Evolutionary conservation across 2,888 invertebrate genomes (phyloP).

Genomic region (Kryphioiulus occultus): DNA sequence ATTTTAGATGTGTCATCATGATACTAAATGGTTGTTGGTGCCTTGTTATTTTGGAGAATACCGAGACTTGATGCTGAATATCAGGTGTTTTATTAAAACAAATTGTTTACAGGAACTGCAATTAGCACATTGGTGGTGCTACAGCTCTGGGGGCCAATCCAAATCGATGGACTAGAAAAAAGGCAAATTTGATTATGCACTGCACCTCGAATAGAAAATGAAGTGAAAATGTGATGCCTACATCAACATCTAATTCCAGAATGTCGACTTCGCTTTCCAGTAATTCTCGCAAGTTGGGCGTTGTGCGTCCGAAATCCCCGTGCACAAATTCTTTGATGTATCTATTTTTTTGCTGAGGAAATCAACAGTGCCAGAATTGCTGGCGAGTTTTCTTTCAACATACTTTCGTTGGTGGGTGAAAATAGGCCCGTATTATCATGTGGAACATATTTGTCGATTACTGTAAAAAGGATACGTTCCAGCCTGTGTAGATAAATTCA

Average conservation of each 20-base stretch:
- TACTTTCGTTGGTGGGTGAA: too few species aligned
- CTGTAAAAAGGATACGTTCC: slow-evolving; percentile 71
- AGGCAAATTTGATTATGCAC: background rate
- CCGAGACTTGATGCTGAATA: background rate
- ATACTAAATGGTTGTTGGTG: too few species aligned
- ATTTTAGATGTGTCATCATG: background rate
- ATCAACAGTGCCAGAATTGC: background rate
- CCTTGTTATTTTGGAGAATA: too few species aligned
- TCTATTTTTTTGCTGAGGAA: slow-evolving; percentile 55
- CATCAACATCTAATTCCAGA: slow-evolving; percentile 86
- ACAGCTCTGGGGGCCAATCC: slow-evolving; percentile 48
- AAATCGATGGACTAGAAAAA: slow-evolving; percentile 46
- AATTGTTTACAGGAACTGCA: background rate
- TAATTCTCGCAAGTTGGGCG: slow-evolving; percentile 76
- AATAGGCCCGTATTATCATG: too few species aligned
- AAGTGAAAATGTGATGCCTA: slow-evolving; percentile 51
- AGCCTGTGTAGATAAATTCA: slow-evolving; percentile 81
- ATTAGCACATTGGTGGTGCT: background rate
- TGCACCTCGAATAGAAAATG: background rate
- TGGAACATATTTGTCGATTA: background rate
- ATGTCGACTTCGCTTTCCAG: slow-evolving; percentile 80
- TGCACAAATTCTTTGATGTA: slow-evolving; percentile 98
- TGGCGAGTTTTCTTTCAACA: too few species aligned
- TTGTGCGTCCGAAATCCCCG: slow-evolving; percentile 91
- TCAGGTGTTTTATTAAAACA: background rate